Percentiles rank a stretch among this genome's conserved stretches.
Evolutionary conservation across 2,888 invertebrate species (phyloP).

Genomic region (Drosophila anomalipes): DNA sequence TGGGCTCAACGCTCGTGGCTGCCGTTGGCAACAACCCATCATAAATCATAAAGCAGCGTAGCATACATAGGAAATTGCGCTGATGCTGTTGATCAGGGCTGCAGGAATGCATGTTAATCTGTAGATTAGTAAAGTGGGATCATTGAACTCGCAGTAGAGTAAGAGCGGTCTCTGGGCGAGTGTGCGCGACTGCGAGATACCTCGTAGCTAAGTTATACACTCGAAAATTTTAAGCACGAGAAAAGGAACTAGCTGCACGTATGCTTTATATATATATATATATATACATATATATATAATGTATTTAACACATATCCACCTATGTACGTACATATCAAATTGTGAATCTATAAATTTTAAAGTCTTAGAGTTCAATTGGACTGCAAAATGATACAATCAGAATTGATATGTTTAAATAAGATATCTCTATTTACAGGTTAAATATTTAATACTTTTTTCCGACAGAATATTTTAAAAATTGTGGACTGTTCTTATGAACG

Average conservation of each 20-base stretch:
- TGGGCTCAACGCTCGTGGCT: not conserved
- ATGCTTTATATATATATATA: not conserved
- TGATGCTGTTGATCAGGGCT: slow-evolving; percentile 55
- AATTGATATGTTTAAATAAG: not conserved
- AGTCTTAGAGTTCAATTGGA: not conserved
- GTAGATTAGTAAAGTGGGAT: slow-evolving; percentile 25
- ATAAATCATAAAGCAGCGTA: slow-evolving; percentile 72
- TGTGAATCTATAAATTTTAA: not conserved
- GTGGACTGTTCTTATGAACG: not conserved
- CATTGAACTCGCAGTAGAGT: slow-evolving; percentile 29
- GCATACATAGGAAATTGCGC: slow-evolving; percentile 71
- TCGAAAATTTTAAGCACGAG: not conserved
- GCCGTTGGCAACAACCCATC: slow-evolving; percentile 15
- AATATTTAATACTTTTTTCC: not conserved
- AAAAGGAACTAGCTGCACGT: too few relatives aligned
- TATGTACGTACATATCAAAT: not conserved
- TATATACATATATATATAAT: not conserved
- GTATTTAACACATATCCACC: not conserved
- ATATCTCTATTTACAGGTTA: not conserved
- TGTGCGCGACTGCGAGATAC: slow-evolving; percentile 12
- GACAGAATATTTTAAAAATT: not conserved
- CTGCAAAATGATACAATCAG: not conserved
- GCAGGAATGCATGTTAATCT: slow-evolving; percentile 46
- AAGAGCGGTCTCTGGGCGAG: not conserved
- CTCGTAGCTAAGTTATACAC: not conserved